phyloP scores from a whole-genome alignment of 2,888 invertebrate species.

The Euclidia mi region DNA sequence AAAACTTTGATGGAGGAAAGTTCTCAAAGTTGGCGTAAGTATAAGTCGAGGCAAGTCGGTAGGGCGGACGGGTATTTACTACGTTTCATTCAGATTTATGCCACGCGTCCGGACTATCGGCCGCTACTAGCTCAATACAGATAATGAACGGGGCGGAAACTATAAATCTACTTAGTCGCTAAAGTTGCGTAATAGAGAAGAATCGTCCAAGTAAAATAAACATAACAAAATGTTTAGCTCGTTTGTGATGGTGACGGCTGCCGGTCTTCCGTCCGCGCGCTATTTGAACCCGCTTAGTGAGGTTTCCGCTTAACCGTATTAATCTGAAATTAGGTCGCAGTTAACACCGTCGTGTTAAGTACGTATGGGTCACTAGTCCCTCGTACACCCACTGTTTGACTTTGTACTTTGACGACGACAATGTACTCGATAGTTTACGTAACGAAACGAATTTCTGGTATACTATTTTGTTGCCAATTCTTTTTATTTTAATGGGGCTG shows the following conservation, averaged over 20 bases:
- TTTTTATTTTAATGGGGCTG: too few relatives aligned
- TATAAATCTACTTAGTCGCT: constrained; percentile 87
- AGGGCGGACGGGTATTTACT: constrained; percentile 74
- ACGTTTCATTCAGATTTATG: constrained; percentile 89
- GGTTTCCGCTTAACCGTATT: constrained; percentile 90
- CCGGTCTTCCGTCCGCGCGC: constrained; percentile 78
- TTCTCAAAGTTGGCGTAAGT: constrained; percentile 67
- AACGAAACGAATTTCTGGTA: too few relatives aligned
- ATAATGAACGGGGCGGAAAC: constrained; percentile 90
- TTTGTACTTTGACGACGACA: constrained; percentile 9
- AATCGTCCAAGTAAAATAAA: constrained; percentile 80
- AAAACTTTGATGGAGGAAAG: constrained; percentile 60
- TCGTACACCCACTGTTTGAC: constrained; percentile 29
- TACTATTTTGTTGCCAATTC: too few relatives aligned
- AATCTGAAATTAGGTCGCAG: constrained; percentile 89
- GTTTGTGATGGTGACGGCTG: constrained; percentile 69
- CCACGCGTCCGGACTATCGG: constrained; percentile 68
- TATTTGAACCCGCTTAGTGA: constrained; percentile 88
- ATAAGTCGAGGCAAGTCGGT: constrained; percentile 73
- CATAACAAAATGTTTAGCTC: constrained; percentile 74
- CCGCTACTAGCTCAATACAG: constrained; percentile 78
- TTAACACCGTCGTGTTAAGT: constrained; percentile 83
- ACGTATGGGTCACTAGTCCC: constrained; percentile 79
- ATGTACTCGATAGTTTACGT: too few relatives aligned
- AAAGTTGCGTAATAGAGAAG: constrained; percentile 85